phyloP scores from a whole-genome alignment of 35 echinoderm and acorn worm genomes.

The Amphiura filiformis region DNA sequence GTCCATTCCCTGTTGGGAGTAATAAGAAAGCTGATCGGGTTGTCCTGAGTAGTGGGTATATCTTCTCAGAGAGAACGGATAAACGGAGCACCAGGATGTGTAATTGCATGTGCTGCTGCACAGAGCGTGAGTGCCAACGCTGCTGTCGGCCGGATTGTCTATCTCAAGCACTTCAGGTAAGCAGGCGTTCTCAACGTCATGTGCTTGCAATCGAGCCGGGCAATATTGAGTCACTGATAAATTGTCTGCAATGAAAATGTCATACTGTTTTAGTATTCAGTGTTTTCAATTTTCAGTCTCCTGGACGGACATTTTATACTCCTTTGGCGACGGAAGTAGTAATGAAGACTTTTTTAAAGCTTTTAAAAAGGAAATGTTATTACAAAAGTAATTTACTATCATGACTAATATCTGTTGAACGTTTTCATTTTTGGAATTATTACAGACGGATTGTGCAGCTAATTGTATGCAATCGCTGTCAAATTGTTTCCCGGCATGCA shows the following conservation, averaged over 20 bases:
- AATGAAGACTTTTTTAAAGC: neutral
- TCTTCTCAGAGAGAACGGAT: slow-evolving; percentile 65
- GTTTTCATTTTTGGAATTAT: neutral
- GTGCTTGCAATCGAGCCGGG: neutral
- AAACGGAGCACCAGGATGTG: slow-evolving; percentile 65
- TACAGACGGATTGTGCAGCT: slow-evolving; percentile 67
- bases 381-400: no score
- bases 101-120: slow-evolving; percentile 52
- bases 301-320: neutral
- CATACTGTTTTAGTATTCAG: neutral
- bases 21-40: slow-evolving; percentile 31
- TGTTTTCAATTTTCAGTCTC: neutral
- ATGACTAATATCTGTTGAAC: no score
- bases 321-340: neutral
- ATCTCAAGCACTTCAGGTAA: slow-evolving; percentile 80
- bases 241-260: neutral
- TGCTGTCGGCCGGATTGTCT: slow-evolving; percentile 70
- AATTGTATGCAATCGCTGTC: slow-evolving; percentile 64
- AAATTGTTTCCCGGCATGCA: slow-evolving; percentile 47
- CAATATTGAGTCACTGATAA: neutral
- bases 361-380: no score
- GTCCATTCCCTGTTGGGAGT: slow-evolving; percentile 61
- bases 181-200: neutral
- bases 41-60: slow-evolving; percentile 62
- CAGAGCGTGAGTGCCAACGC: slow-evolving; percentile 64